phyloP scores from a whole-genome alignment of 2,797 vertebrate genomes.

The Myotis vivesi region DNA sequence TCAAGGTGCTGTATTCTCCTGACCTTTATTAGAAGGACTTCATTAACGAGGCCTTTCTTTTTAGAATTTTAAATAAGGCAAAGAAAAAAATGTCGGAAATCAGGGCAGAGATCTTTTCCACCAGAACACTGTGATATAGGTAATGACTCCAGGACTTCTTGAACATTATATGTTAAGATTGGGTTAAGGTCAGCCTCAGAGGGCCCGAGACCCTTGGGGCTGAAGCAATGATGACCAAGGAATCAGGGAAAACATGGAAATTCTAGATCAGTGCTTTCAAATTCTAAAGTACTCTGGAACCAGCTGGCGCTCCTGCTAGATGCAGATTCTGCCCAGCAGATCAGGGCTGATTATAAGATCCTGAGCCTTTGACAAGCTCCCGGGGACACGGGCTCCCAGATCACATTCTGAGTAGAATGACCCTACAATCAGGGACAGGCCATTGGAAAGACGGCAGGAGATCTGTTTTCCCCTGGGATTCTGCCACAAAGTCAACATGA shows the following conservation, averaged over 20 bases:
- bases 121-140: background rate
- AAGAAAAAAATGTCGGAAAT: slow-evolving; percentile 12
- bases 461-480: background rate
- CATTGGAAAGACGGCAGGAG: background rate
- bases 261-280: slow-evolving; percentile 18
- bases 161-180: background rate
- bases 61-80: slow-evolving; percentile 51
- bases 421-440: background rate
- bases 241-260: background rate
- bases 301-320: slow-evolving; percentile 3
- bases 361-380: slow-evolving; percentile 15
- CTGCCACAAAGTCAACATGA: background rate
- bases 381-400: background rate
- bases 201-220: background rate
- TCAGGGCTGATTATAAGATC: background rate
- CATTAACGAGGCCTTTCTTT: background rate
- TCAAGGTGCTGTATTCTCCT: slow-evolving; percentile 2
- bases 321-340: background rate
- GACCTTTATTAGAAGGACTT: slow-evolving; percentile 11
- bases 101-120: slow-evolving; percentile 18
- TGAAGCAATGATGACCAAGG: slow-evolving; percentile 8
- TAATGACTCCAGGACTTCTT: background rate
- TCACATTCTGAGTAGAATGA: background rate
- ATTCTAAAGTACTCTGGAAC: background rate
- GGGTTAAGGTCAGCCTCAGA: background rate